A percentile compares a stretch with the other conserved stretches of the same genome.
Conservation (phyloP, 1,140 invertebrate genomes). For the Thaumetopoea pityocampa region DNA sequence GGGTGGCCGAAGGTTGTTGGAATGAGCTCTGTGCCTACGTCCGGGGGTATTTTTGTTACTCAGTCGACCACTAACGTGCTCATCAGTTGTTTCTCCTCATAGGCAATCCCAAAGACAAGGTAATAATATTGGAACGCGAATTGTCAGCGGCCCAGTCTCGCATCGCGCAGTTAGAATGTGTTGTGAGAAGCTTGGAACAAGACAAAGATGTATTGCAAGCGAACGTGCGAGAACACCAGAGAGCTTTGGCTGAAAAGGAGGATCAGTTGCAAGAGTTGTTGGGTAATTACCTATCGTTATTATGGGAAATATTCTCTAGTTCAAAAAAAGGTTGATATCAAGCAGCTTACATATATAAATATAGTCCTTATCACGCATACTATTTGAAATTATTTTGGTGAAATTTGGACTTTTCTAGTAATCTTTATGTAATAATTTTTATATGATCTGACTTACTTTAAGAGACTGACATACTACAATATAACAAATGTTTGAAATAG, state of each 20-base stretch:
- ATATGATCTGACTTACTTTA: no score
- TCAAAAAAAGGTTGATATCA: not conserved
- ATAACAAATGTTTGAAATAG: no score
- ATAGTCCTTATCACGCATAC: no score
- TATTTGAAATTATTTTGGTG: no score
- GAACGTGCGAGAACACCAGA: constrained; percentile 47
- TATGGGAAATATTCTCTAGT: not conserved
- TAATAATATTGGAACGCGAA: constrained; percentile 52
- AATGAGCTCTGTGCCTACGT: no score
- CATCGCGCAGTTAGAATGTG: constrained; percentile 49
- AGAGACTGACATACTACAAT: no score
- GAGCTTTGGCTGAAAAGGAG: constrained; percentile 41
- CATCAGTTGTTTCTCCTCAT: not conserved
- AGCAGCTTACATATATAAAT: not conserved
- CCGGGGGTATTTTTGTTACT: no score
- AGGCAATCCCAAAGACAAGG: constrained; percentile 63
- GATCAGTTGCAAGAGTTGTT: constrained; percentile 51
- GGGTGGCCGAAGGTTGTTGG: no score
- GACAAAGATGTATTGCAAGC: constrained; percentile 66
- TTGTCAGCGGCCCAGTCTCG: constrained; percentile 44
- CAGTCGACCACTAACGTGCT: no score
- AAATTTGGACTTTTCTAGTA: no score
- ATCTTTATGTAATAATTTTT: no score
- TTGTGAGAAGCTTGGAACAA: constrained; percentile 51
- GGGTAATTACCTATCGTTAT: constrained; percentile 22